Evolutionary conservation across 2,888 invertebrate species (phyloP).

Genomic region (Catonia carolina): DNA sequence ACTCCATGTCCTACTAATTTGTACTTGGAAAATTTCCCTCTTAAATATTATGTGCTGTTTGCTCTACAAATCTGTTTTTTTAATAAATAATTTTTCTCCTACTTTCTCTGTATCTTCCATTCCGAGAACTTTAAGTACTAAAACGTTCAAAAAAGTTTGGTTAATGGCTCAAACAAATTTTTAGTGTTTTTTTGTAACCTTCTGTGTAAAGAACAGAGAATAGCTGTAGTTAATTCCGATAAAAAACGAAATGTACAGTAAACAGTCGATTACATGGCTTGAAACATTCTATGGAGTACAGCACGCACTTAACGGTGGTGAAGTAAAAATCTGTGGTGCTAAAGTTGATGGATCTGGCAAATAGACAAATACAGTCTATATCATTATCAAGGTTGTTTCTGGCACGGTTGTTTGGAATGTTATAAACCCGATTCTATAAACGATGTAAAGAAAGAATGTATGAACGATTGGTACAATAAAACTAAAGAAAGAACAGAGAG

Average conservation of each 20-base stretch:
- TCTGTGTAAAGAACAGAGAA: conserved; percentile 32
- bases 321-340: conserved; percentile 2
- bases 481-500: conserved; percentile 15
- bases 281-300: neutral
- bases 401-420: conserved; percentile 21
- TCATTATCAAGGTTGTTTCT: conserved; percentile 29
- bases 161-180: too few species aligned
- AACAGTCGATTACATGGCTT: neutral
- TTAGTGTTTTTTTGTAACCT: too few species aligned
- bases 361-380: too few species aligned
- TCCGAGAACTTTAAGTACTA: too few species aligned
- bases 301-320: neutral
- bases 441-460: neutral
- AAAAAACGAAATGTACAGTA: neutral
- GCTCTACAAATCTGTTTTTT: too few species aligned
- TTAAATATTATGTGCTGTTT: too few species aligned
- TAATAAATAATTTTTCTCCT: too few species aligned
- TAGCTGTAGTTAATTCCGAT: conserved; percentile 8
- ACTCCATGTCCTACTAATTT: too few species aligned
- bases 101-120: too few species aligned
- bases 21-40: too few species aligned
- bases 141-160: too few species aligned
- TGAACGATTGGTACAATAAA: neutral
- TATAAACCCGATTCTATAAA: conserved; percentile 15
- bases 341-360: conserved; percentile 31